Conservation (phyloP, 2,888 invertebrate species). For the Neoaliturus tenellus region DNA sequence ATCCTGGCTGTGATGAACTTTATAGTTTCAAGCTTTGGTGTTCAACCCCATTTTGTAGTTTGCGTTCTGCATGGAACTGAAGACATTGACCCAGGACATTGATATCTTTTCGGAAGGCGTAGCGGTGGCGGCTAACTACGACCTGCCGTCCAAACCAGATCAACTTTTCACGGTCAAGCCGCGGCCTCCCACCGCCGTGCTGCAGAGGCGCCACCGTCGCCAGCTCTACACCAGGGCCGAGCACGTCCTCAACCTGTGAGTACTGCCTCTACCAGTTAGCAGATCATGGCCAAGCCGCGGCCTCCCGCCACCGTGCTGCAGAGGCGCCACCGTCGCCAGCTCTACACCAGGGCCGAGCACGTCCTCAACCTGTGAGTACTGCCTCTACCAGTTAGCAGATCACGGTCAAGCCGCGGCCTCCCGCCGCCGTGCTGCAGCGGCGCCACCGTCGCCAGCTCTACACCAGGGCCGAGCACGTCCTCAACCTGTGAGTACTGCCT, state of each 20-base stretch:
- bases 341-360: conserved; percentile 61
- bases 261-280: neutral
- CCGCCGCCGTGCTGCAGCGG: conserved; percentile 16
- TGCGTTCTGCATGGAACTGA: conserved; percentile 60
- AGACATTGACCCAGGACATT: conserved; percentile 60
- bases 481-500: no score
- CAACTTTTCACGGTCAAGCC: conserved; percentile 34
- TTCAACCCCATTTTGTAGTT: no score
- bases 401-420: conserved; percentile 16
- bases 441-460: conserved; percentile 60
- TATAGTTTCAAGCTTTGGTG: no score
- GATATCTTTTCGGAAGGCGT: conserved; percentile 61
- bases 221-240: conserved; percentile 61
- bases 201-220: conserved; percentile 57
- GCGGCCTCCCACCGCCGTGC: conserved; percentile 5
- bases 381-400: no score
- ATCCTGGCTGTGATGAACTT: no score
- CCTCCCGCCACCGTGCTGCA: conserved; percentile 19
- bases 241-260: conserved; percentile 61
- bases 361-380: conserved; percentile 63
- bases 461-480: conserved; percentile 60
- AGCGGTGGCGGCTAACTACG: conserved; percentile 59
- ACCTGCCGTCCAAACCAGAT: conserved; percentile 56
- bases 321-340: conserved; percentile 55
- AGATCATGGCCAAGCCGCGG: neutral